These are phyloP conservation scores for Anthrax anthrax DNA, from an alignment of 2,888 invertebrate species.

Conservation along the genomic window DNA sequence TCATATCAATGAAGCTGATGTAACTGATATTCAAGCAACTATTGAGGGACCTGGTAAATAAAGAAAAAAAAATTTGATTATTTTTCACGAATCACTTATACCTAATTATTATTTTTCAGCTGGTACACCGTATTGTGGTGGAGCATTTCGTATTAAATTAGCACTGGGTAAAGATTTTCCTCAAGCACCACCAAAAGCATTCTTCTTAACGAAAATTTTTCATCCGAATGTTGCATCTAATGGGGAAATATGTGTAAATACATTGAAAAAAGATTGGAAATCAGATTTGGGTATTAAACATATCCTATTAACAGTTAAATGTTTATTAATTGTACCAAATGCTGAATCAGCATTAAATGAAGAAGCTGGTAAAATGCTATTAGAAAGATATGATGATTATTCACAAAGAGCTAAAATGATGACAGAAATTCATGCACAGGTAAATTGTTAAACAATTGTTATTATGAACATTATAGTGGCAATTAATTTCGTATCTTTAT, in stretches of 20 bases:
- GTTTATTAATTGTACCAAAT: conserved; percentile 92
- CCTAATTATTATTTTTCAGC: conserved; percentile 35
- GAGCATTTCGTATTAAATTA: conserved; percentile 78
- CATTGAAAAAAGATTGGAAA: conserved; percentile 92
- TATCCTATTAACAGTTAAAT: conserved; percentile 83
- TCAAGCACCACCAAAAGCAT: conserved; percentile 79
- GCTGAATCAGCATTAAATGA: conserved; percentile 94
- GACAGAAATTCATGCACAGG: conserved; percentile 80
- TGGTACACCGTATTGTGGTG: conserved; percentile 83
- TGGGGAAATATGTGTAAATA: conserved; percentile 95
- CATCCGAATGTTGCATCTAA: conserved; percentile 90
- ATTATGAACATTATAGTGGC: background rate
- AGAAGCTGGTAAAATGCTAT: conserved; percentile 84
- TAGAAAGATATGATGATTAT: conserved; percentile 89
- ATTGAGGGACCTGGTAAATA: conserved; percentile 72
- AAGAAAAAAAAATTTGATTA: background rate
- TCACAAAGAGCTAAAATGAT: conserved; percentile 76
- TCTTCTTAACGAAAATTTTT: conserved; percentile 89
- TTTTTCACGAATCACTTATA: background rate
- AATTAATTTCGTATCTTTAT: too few species aligned
- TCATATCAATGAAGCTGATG: conserved; percentile 78
- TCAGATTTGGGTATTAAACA: conserved; percentile 90
- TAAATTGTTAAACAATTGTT: conserved; percentile 32
- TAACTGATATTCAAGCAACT: conserved; percentile 83
- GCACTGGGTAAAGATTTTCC: conserved; percentile 88